A percentile compares a stretch with the other conserved stretches of the same genome.
These are phyloP conservation scores for Hycleus phaleratus DNA, from an alignment of 1,140 invertebrate species.

Conservation along the genomic window DNA sequence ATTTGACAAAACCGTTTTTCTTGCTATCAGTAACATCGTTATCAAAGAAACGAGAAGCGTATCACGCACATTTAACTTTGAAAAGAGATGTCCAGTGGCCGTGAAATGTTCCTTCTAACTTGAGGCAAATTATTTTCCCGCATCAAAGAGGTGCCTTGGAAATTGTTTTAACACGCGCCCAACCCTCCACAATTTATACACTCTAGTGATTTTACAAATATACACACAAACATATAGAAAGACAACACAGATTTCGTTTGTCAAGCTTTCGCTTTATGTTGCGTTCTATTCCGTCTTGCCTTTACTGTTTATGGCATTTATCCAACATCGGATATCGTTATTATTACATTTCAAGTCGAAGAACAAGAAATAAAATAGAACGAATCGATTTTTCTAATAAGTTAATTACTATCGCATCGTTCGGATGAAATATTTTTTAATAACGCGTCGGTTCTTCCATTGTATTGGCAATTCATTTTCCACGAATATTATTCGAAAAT, in stretches of 20 bases:
- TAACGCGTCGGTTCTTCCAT: too few species aligned
- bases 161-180: slow-evolving; percentile 34
- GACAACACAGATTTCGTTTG: too few species aligned
- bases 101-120: slow-evolving; percentile 34
- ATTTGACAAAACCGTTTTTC: slow-evolving; percentile 2
- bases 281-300: too few species aligned
- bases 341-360: too few species aligned
- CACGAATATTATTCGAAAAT: slow-evolving; percentile 9
- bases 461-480: too few species aligned
- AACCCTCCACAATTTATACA: slow-evolving; percentile 17
- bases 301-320: too few species aligned
- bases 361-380: too few species aligned
- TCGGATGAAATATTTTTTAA: too few species aligned
- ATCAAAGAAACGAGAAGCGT: slow-evolving; percentile 5
- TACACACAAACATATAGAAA: background rate
- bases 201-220: slow-evolving; percentile 16
- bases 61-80: slow-evolving; percentile 27
- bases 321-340: too few species aligned
- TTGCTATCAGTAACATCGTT: slow-evolving; percentile 21
- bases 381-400: too few species aligned
- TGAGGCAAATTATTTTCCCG: slow-evolving; percentile 35
- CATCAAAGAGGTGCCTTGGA: slow-evolving; percentile 32
- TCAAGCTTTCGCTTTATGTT: too few species aligned
- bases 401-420: too few species aligned
- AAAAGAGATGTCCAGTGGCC: slow-evolving; percentile 27